Base-by-base conservation (phyloP, 2,888 invertebrate species). In the Drosophila subsilvestris region DNA sequence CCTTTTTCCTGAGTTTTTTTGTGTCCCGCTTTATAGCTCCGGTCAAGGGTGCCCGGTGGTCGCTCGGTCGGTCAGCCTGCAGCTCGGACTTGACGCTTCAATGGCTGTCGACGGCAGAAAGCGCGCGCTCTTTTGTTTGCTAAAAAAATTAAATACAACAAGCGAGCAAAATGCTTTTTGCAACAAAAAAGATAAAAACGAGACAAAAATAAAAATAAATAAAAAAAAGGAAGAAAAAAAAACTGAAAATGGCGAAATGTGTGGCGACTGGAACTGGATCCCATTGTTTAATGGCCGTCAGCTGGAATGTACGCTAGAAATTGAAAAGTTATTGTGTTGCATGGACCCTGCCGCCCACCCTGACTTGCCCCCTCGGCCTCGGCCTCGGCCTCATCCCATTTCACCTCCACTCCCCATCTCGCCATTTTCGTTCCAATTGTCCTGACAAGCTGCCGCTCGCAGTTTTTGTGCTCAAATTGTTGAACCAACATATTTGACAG, bases 231-330 rank as follows among this genome's bases (percentile, higher is more conserved):
- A n/a, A n/a, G n/a, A 51, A 72, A 70, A 65, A 71, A 59, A 66
- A 48, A 44, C 66, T 17, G 86, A 86, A 84, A 83, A 81, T 78
- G 73, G 78, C 71, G 84, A 85, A 85, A 78, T 81, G 79, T 72
- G 73, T 81, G 76, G 67, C 67, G 63, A 77, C 81, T 67, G 55
- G 54, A 47, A 32, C 47, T 54, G 72, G 72, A 56, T 71, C 49
- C 84, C 80, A 85, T 85, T 85, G 84, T 85, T 86, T 88, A 85
- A 85, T 88, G 86, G 85, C 80, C 85, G 86, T 85, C 85, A 85
- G 88, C 86, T 80, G 85, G 86, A 88, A 88, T 85, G 86, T 88
- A 80, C 80, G 84, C 85, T 78, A 88, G 78, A 86, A 85, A 85
- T 88, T 88, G 85, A 84, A 84, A 84, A 84, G 83, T 84, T 86